Conservation (phyloP, 2,888 invertebrate species). For the Cephus runcator region DNA sequence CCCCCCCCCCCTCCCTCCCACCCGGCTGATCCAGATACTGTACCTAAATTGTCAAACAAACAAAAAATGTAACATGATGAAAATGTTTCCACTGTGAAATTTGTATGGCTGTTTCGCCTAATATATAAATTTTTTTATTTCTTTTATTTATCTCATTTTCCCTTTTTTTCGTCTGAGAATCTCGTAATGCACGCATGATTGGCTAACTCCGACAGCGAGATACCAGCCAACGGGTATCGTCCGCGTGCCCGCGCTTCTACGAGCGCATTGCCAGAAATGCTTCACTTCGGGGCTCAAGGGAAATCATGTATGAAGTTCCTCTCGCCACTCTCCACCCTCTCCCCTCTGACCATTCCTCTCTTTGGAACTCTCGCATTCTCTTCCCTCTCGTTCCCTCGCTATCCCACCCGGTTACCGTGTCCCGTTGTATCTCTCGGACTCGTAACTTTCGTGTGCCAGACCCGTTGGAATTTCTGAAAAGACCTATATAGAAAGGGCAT, state of each 20-base stretch:
- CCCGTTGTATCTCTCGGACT: conserved; percentile 9
- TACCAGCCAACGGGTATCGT: conserved; percentile 17
- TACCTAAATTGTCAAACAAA: not conserved
- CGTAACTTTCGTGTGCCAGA: conserved; percentile 9
- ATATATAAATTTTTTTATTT: not conserved
- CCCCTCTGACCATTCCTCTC: conserved; percentile 12
- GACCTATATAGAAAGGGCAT: conserved; percentile 5
- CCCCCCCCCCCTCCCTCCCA: too few relatives aligned
- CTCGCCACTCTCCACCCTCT: conserved; percentile 41
- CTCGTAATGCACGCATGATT: conserved; percentile 61
- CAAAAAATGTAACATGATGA: not conserved
- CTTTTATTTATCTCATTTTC: conserved; percentile 11
- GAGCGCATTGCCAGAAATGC: conserved; percentile 60
- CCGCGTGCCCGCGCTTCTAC: conserved; percentile 40
- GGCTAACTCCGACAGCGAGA: conserved; percentile 56
- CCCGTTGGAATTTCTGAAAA: conserved; percentile 12
- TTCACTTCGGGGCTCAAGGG: conserved; percentile 61
- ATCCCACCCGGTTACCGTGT: conserved; percentile 13
- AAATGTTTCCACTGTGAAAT: not conserved
- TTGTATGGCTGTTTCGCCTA: not conserved
- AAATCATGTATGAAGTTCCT: conserved; percentile 63
- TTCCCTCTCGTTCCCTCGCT: conserved; percentile 11
- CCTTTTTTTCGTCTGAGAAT: conserved; percentile 47
- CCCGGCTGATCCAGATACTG: not conserved
- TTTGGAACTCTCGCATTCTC: conserved; percentile 21